Evolutionary conservation across 2,888 invertebrate genomes (phyloP).

Genomic region (Lycocerus yunnanus): DNA sequence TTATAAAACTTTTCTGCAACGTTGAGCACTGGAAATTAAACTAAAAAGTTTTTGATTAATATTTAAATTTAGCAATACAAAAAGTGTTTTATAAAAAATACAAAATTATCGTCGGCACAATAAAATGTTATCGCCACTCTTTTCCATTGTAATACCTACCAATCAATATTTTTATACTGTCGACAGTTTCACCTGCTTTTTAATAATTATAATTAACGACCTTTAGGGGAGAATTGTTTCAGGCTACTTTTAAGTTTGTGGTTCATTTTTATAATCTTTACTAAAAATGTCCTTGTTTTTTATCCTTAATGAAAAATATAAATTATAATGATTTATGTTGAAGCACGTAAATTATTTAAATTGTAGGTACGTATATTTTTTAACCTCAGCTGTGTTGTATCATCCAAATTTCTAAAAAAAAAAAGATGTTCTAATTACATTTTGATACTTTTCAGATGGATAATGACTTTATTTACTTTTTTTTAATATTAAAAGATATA

Average conservation of each 20-base stretch:
- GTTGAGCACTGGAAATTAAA: constrained; percentile 24
- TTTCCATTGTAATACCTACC: constrained; percentile 11
- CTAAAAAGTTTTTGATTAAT: constrained; percentile 23
- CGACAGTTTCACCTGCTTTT: constrained; percentile 29
- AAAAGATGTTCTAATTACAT: not conserved
- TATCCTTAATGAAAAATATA: not conserved
- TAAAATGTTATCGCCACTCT: constrained; percentile 17
- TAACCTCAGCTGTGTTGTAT: not conserved
- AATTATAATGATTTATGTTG: not conserved
- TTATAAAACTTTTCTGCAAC: constrained; percentile 27
- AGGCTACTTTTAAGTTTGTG: constrained; percentile 8
- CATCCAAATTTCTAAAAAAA: not conserved
- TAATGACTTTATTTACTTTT: not conserved
- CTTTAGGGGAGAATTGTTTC: constrained; percentile 23
- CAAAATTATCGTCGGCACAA: constrained; percentile 1
- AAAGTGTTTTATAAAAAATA: not conserved
- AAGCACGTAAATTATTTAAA: not conserved
- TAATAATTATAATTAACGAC: constrained; percentile 31
- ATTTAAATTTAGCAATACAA: constrained; percentile 21
- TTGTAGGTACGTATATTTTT: not conserved
- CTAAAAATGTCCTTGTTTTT: not conserved
- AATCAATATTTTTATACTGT: constrained; percentile 31
- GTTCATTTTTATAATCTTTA: not conserved
- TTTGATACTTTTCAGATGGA: not conserved
- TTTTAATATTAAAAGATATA: not conserved